Conservation (phyloP, 2,113 vertebrate genomes). For the Leucopsar rothschildi region DNA sequence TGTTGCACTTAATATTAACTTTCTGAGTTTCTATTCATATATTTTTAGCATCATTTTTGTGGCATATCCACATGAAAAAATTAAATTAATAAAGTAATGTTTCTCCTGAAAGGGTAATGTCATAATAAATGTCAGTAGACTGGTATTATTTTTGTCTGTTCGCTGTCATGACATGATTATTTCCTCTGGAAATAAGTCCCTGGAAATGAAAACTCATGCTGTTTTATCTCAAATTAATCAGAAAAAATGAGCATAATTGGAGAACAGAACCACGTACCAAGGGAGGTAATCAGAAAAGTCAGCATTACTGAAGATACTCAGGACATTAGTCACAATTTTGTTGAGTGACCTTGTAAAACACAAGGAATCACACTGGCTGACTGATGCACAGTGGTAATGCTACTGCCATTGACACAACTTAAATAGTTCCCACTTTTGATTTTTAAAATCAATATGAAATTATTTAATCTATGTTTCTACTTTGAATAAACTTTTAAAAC, state of each 20-base stretch:
- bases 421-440: neutral
- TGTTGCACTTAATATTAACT: neutral
- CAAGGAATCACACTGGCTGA: neutral
- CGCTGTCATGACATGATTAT: neutral
- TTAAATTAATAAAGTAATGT: neutral
- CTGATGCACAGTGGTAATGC: neutral
- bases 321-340: neutral
- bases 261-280: neutral
- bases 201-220: constrained; percentile 7
- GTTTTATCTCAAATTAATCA: constrained; percentile 19
- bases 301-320: neutral
- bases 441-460: neutral
- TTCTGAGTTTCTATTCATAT: neutral
- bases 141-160: neutral
- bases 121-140: neutral
- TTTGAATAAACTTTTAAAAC: neutral
- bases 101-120: neutral
- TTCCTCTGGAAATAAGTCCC: constrained; percentile 9
- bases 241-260: neutral
- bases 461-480: neutral
- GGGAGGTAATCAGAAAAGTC: neutral
- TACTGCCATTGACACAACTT: neutral
- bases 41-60: neutral
- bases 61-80: neutral
- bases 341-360: neutral